Percentiles rank a stretch among this genome's conserved stretches.
phyloP scores from a whole-genome alignment of 2,113 vertebrate genomes.

The Chaetodon auriga region DNA sequence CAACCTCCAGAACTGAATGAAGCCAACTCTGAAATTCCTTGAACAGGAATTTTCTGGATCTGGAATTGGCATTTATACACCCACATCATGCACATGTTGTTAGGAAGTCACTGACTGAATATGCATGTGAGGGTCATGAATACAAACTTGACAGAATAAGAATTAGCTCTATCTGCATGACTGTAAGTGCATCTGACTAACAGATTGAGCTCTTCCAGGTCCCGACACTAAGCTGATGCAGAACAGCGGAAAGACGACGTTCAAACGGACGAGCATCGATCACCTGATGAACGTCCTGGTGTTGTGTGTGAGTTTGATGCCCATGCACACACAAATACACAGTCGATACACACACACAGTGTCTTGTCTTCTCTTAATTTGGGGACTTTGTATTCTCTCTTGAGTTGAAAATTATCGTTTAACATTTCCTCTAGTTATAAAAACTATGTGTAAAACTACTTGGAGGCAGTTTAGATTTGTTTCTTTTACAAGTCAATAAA shows the following conservation, averaged over 20 bases:
- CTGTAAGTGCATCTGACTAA: no score
- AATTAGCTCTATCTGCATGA: no score
- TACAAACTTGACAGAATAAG: no score
- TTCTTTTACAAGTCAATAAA: background rate
- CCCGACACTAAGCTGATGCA: constrained; percentile 97
- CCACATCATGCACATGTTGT: background rate
- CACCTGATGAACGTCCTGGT: constrained; percentile 93
- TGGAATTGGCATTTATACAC: background rate
- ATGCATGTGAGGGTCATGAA: no score
- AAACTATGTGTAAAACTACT: background rate
- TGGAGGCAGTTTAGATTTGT: background rate
- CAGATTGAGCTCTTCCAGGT: constrained; percentile 73
- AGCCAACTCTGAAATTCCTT: no score
- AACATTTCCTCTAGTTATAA: background rate
- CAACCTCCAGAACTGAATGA: no score
- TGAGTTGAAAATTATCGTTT: background rate
- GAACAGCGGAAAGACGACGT: constrained; percentile 91
- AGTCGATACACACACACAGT: no score
- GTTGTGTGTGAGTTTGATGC: constrained; percentile 85
- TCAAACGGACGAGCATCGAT: constrained; percentile 93
- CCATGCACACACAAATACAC: background rate
- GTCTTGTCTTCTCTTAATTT: no score
- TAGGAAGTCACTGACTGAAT: background rate
- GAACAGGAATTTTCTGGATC: no score
- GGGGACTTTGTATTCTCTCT: background rate